Conservation (phyloP, 2,888 invertebrate species). For the Sarcophaga caerulescens region DNA sequence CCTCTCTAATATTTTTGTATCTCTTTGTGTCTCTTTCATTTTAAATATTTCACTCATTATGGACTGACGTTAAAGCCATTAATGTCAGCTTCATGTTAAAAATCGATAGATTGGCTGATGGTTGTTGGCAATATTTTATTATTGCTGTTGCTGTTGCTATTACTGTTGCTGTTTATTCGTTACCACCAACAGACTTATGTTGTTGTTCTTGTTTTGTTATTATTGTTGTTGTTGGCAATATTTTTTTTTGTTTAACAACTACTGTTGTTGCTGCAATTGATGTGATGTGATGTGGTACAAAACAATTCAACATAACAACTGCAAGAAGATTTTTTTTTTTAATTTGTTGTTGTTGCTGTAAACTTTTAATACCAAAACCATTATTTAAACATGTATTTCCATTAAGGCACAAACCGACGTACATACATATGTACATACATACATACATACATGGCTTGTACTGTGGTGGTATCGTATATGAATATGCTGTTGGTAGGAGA, state of each 20-base stretch:
- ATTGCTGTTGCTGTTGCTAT: slow-evolving; percentile 16
- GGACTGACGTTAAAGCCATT: slow-evolving; percentile 76
- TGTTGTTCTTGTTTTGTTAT: slow-evolving; percentile 13
- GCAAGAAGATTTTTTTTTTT: slow-evolving; percentile 8
- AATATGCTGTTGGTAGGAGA: background rate
- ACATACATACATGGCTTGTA: background rate
- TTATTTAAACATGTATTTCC: background rate
- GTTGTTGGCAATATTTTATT: slow-evolving; percentile 47
- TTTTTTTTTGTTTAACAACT: slow-evolving; percentile 27
- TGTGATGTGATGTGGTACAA: slow-evolving; percentile 48
- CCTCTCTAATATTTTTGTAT: too few species aligned
- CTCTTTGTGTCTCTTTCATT: slow-evolving; percentile 60
- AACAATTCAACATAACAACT: slow-evolving; percentile 31
- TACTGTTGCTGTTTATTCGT: slow-evolving; percentile 45
- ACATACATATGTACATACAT: background rate
- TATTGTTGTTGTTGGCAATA: slow-evolving; percentile 45
- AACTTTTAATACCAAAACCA: slow-evolving; percentile 49
- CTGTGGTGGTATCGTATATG: slow-evolving; percentile 8
- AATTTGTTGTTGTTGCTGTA: slow-evolving; percentile 9
- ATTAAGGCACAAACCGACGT: background rate
- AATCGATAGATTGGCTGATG: slow-evolving; percentile 79
- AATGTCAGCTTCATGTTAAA: slow-evolving; percentile 81
- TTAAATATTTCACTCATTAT: slow-evolving; percentile 74
- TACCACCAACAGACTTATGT: slow-evolving; percentile 53
- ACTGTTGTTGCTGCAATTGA: slow-evolving; percentile 44